Evolutionary conservation across 2,113 vertebrate species (phyloP).

Genomic region (human): DNA sequence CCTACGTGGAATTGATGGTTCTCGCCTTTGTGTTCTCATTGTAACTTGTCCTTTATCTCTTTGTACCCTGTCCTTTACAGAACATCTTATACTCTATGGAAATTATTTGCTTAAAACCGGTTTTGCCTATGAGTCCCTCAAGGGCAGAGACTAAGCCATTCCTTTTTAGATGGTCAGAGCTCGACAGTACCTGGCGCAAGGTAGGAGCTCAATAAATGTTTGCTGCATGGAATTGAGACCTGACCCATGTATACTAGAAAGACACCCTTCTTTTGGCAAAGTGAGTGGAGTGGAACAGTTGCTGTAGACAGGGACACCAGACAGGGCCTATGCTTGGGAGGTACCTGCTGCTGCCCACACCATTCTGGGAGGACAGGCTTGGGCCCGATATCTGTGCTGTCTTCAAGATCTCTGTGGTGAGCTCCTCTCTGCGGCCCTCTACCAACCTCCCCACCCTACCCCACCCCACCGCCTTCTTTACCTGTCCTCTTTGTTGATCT

Average conservation of each 20-base stretch:
- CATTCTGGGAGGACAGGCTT: not conserved
- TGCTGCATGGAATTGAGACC: not conserved
- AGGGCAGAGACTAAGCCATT: conserved; percentile 42
- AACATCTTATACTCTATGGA: not conserved
- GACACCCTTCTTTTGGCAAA: not conserved
- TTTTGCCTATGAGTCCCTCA: not conserved
- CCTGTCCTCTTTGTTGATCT: conserved; percentile 99
- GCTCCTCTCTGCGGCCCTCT: not conserved
- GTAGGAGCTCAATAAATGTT: not conserved
- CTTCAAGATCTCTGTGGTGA: not conserved
- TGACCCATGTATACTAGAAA: not conserved
- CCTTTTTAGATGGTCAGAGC: not conserved
- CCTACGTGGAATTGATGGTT: not conserved
- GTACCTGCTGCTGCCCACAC: not conserved
- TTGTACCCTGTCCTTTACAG: not conserved
- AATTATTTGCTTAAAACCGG: conserved; percentile 41
- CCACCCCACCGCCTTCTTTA: conserved; percentile 65
- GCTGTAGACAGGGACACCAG: not conserved
- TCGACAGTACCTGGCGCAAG: not conserved
- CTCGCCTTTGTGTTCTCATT: not conserved
- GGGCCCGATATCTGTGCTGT: not conserved
- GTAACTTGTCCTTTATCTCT: not conserved
- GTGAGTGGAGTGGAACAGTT: not conserved
- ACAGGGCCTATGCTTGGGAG: fast-evolving
- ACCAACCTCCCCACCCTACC: not conserved